Percentiles rank a stretch among this genome's conserved stretches.
phyloP scores from a whole-genome alignment of 2,113 vertebrate species.

The Silurus meridionalis region DNA sequence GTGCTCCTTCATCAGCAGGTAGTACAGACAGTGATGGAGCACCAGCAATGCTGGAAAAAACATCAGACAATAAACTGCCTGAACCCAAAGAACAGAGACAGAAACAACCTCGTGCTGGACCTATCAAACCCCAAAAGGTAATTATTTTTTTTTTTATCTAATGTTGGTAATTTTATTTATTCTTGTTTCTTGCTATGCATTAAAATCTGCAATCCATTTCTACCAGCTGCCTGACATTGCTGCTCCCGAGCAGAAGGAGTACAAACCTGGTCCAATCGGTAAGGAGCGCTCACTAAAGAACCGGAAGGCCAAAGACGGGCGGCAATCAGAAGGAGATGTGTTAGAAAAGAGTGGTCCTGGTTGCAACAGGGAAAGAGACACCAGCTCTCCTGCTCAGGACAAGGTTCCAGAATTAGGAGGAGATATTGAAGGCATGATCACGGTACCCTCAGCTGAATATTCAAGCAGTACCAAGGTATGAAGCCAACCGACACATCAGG shows the following conservation, averaged over 20 bases:
- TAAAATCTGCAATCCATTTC: background rate
- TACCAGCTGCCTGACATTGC: slow-evolving; percentile 89
- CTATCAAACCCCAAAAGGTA: slow-evolving; percentile 97
- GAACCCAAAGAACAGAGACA: slow-evolving; percentile 98
- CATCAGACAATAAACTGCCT: slow-evolving; percentile 82
- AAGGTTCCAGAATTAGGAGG: slow-evolving; percentile 83
- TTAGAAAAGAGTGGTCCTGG: slow-evolving; percentile 78
- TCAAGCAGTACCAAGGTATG: slow-evolving; percentile 84
- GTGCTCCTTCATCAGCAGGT: slow-evolving; percentile 90
- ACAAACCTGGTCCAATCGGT: slow-evolving; percentile 96
- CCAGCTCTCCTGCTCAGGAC: slow-evolving; percentile 81
- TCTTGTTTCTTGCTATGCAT: background rate
- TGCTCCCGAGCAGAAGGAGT: slow-evolving; percentile 90
- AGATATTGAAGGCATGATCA: slow-evolving; percentile 95
- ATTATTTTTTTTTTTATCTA: background rate
- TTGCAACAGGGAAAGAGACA: slow-evolving; percentile 78
- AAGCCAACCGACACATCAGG: background rate
- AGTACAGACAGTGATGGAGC: slow-evolving; percentile 89
- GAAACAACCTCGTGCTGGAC: slow-evolving; percentile 91
- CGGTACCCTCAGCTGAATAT: slow-evolving; percentile 87
- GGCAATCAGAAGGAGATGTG: slow-evolving; percentile 84
- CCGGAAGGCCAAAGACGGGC: slow-evolving; percentile 92
- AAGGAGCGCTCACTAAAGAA: slow-evolving; percentile 97
- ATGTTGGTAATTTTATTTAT: background rate
- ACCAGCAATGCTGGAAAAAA: slow-evolving; percentile 81